Evolutionary conservation across 2,888 invertebrate genomes (phyloP).

Genomic region (Patella pellucida): DNA sequence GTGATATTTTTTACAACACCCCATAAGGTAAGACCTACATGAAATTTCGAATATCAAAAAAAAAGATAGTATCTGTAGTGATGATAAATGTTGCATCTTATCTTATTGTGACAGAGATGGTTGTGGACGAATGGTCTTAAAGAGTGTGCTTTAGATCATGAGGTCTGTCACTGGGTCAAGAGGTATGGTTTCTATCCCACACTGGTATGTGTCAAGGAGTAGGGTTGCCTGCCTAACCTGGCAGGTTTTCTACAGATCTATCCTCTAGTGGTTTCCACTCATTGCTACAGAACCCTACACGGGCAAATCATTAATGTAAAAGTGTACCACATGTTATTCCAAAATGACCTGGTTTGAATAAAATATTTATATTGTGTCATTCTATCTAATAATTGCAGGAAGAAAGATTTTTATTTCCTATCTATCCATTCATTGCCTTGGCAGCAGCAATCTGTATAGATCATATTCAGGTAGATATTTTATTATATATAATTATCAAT

Average conservation of each 20-base stretch:
- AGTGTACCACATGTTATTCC: too few relatives aligned
- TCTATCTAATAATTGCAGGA: constrained; percentile 72
- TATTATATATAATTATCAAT: not conserved
- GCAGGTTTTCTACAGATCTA: not conserved
- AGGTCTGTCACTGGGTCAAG: too few relatives aligned
- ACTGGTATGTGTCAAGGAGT: not conserved
- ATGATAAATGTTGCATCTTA: too few relatives aligned
- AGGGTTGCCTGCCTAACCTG: not conserved
- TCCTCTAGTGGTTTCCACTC: not conserved
- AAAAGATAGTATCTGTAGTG: not conserved
- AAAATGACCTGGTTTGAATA: too few relatives aligned
- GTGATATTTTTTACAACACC: constrained; percentile 88
- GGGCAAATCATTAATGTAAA: too few relatives aligned
- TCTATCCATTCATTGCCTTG: constrained; percentile 84
- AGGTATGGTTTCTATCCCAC: too few relatives aligned
- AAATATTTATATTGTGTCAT: too few relatives aligned
- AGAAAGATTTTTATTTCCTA: constrained; percentile 91
- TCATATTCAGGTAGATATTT: constrained; percentile 70
- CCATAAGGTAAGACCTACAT: constrained; percentile 82
- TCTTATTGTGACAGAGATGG: too few relatives aligned
- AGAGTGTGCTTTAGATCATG: too few relatives aligned
- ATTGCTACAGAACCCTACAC: too few relatives aligned
- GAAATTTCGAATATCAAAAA: too few relatives aligned
- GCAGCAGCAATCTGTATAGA: constrained; percentile 76
- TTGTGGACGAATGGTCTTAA: too few relatives aligned